phyloP scores from a whole-genome alignment of 2,888 invertebrate species.

The Synanthedon andrenaeformis region DNA sequence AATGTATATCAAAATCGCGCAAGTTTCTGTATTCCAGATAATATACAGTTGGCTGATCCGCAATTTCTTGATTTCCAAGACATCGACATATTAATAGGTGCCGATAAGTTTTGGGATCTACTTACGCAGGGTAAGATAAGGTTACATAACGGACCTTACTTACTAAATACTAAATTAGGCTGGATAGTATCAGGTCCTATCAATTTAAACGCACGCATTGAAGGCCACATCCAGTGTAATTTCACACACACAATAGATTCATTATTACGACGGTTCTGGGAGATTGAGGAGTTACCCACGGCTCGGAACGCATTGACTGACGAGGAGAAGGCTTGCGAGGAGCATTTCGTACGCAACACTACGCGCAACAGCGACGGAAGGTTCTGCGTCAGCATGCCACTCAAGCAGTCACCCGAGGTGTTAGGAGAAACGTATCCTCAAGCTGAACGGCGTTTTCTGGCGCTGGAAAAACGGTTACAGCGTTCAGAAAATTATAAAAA shows the following conservation, averaged over 20 bases:
- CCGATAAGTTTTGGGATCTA: not conserved
- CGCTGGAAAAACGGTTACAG: slow-evolving; percentile 8
- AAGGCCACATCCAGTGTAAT: slow-evolving; percentile 5
- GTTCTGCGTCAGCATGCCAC: slow-evolving; percentile 8
- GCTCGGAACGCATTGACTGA: not conserved
- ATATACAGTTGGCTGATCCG: not conserved
- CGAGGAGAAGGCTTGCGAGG: slow-evolving; percentile 4
- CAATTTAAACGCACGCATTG: not conserved
- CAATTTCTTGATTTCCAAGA: not conserved
- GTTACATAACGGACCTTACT: not conserved
- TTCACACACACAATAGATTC: not conserved
- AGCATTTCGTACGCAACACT: slow-evolving; percentile 5
- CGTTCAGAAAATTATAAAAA: slow-evolving; percentile 5
- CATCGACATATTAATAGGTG: not conserved
- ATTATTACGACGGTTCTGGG: slow-evolving; percentile 7
- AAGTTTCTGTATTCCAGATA: not conserved
- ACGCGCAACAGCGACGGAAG: slow-evolving; percentile 8
- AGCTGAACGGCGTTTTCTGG: slow-evolving; percentile 7
- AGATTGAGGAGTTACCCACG: slow-evolving; percentile 7
- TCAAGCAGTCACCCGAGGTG: slow-evolving; percentile 4
- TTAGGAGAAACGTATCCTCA: slow-evolving; percentile 9
- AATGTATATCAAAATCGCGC: not conserved
- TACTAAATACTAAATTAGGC: slow-evolving; percentile 1
- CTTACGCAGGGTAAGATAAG: not conserved
- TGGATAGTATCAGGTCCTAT: slow-evolving; percentile 7